Evolutionary conservation across 2,113 vertebrate genomes (phyloP).

Genomic region (Morone chrysops): DNA sequence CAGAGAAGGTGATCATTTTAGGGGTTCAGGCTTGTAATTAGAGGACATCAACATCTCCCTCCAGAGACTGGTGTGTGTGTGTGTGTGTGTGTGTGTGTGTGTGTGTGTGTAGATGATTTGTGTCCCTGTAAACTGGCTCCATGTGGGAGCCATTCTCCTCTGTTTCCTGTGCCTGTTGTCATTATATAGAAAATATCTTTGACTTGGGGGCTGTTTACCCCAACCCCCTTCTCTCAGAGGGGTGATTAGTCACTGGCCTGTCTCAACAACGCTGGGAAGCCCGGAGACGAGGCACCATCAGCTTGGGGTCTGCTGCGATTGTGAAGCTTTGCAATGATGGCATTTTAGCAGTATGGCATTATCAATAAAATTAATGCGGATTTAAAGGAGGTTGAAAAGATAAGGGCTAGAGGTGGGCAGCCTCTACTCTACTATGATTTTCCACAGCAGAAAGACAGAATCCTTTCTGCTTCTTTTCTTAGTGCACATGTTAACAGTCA

Average conservation of each 20-base stretch:
- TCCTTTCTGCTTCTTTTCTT: slow-evolving; percentile 53
- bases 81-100: slow-evolving; percentile 32
- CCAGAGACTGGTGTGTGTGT: slow-evolving; percentile 40
- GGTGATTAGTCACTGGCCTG: slow-evolving; percentile 71
- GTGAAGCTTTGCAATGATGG: slow-evolving; percentile 4
- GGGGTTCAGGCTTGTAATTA: slow-evolving; percentile 70
- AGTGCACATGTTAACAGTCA: slow-evolving; percentile 44
- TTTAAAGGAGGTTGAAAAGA: slow-evolving; percentile 28
- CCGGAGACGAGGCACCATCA: slow-evolving; percentile 33
- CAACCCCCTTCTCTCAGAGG: slow-evolving; percentile 68
- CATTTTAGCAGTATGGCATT: not conserved
- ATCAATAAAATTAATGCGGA: slow-evolving; percentile 9
- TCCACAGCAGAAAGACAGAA: slow-evolving; percentile 29
- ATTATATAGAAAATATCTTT: slow-evolving; percentile 78
- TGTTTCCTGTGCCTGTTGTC: slow-evolving; percentile 80
- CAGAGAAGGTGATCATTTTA: slow-evolving; percentile 69
- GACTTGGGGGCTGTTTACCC: slow-evolving; percentile 69
- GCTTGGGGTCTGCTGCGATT: slow-evolving; percentile 7
- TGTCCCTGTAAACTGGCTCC: slow-evolving; percentile 76
- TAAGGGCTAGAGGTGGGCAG: not conserved
- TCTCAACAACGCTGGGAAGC: slow-evolving; percentile 53
- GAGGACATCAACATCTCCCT: slow-evolving; percentile 63
- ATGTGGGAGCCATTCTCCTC: slow-evolving; percentile 79
- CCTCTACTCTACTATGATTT: slow-evolving; percentile 9
- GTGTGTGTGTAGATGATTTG: slow-evolving; percentile 61